Evolutionary conservation across 2,797 vertebrate species (phyloP).

Genomic region (Lophius americanus): DNA sequence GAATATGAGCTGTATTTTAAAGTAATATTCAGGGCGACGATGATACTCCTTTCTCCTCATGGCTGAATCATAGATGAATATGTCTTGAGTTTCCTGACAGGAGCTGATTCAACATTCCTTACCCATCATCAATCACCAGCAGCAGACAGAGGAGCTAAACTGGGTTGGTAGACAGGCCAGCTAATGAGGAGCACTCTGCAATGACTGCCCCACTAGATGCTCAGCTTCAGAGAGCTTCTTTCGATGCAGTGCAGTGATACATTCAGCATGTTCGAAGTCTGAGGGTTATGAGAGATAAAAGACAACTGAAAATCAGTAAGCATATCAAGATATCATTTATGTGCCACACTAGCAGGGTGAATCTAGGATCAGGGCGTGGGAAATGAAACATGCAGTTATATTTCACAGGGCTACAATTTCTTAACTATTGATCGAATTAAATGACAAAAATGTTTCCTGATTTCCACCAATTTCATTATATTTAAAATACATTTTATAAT

Average conservation of each 20-base stretch:
- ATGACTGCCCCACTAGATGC: conserved; percentile 26
- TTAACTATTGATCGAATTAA: neutral
- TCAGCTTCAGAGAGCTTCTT: conserved; percentile 36
- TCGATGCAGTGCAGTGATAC: conserved; percentile 32
- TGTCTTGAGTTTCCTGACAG: conserved; percentile 58
- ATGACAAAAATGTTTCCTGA: neutral
- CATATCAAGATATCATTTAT: conserved; percentile 19
- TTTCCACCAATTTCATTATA: too few species aligned
- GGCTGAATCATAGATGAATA: conserved; percentile 69
- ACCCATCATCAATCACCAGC: conserved; percentile 67
- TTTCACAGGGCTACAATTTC: neutral
- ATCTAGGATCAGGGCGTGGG: conserved; percentile 4
- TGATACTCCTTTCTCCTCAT: conserved; percentile 31
- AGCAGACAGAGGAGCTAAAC: conserved; percentile 30
- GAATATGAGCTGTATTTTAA: conserved; percentile 23
- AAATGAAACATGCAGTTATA: neutral
- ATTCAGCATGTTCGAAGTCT: conserved; percentile 41
- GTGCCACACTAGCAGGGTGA: conserved; percentile 2
- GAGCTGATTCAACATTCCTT: conserved; percentile 68
- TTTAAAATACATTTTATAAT: too few species aligned
- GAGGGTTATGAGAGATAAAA: conserved; percentile 37
- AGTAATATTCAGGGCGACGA: conserved; percentile 32
- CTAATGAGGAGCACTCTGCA: conserved; percentile 34
- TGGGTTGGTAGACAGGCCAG: conserved; percentile 14
- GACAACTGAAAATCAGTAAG: conserved; percentile 26